Percentiles rank a stretch among this genome's conserved stretches.
phyloP scores from a whole-genome alignment of 2,113 vertebrate genomes.

The Catharus bicknelli region DNA sequence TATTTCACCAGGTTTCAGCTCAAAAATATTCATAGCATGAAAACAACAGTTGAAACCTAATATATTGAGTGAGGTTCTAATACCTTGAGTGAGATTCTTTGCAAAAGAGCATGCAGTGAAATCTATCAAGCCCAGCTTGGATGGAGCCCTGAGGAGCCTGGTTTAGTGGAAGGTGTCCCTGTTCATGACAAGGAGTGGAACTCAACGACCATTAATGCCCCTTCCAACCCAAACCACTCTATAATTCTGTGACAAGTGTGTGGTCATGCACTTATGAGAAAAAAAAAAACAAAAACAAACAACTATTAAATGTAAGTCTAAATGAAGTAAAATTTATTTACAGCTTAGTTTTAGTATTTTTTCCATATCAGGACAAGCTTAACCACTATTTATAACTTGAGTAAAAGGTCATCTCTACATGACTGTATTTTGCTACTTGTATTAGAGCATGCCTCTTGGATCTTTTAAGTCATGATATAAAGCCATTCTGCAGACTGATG shows the following conservation, averaged over 20 bases:
- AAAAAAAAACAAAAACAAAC: neutral
- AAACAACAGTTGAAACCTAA: neutral
- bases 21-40: neutral
- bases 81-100: neutral
- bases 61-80: neutral
- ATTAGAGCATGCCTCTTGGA: neutral
- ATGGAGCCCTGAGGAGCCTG: neutral
- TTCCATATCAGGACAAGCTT: neutral
- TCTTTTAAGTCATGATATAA: neutral
- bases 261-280: neutral
- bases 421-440: neutral
- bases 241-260: neutral
- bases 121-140: neutral
- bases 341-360: neutral
- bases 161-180: neutral
- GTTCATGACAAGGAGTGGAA: neutral
- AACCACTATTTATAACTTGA: neutral
- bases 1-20: neutral
- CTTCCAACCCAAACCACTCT: neutral
- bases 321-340: neutral
- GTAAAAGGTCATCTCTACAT: neutral
- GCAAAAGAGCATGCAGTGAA: neutral
- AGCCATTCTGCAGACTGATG: neutral
- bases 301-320: neutral
- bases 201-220: neutral